Evolutionary conservation across 2,797 vertebrate species (phyloP), one percentile per base, ranked within the genome.

Genomic region (Pseudocheirus occidentalis): DNA sequence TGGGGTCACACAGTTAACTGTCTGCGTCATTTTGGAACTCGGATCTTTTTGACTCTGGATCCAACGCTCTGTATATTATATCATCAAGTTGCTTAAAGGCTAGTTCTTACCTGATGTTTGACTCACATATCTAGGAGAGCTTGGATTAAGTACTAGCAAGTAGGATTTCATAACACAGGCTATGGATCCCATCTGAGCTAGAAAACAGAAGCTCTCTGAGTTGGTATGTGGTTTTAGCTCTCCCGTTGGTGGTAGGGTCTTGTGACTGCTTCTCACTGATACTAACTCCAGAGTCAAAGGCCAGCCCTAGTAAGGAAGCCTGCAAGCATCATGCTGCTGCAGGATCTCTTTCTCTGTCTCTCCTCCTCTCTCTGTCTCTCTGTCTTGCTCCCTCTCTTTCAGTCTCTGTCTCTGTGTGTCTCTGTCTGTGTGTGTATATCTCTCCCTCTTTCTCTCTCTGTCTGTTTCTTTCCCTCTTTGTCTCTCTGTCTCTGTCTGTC

Each of bases 391-490:
- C 7, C 14, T n/a, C 34, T n/a, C 53, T 18, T 21, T n/a, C 13
- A 16, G 14, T 73, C n/a, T 73, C 66, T 73, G 12, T 40, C 16
- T n/a, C 66, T 40, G 1, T 40, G 13, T 66, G 18, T 81, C n/a
- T 81, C n/a, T 81, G 18, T 81, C 5, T 73, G 16, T 73, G 1
- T 73, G 4, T 5, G 3, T 73, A 5, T 81, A 0, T 66, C 34
- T 66, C 0, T 66, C 34, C 18, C 31, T n/a, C 34, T 14, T 1
- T 28, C 27, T 5, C 24, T 1, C 27, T 57, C 0, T 40, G 0
- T 24, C 21, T 46, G 7, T 24, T 18, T 81, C 7, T 81, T 0
- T 46, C 0, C 24, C 7, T 40, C 13, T 21, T 5, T 40, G 5
- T 81, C 66, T 81, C 0, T 73, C 5, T 21, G 0, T 73, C 34